Conservation (phyloP, 2,113 vertebrate genomes). For the Bothrops jararaca region DNA sequence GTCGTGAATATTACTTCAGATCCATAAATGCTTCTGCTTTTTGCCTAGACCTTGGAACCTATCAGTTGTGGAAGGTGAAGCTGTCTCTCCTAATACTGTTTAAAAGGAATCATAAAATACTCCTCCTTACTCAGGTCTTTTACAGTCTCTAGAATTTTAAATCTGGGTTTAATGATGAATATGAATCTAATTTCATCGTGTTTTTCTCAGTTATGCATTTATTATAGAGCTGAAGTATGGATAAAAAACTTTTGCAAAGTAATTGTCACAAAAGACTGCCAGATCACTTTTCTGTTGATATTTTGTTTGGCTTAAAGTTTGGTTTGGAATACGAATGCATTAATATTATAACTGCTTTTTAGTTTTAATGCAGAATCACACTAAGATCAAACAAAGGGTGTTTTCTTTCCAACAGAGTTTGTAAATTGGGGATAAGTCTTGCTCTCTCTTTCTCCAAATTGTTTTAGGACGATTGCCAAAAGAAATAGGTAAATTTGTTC, state of each 20-base stretch:
- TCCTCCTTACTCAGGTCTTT: background rate
- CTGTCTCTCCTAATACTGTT: background rate
- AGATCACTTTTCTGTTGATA: background rate
- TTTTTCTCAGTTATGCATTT: background rate
- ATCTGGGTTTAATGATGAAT: background rate
- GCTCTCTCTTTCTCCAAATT: background rate
- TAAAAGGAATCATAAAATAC: background rate
- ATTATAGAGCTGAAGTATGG: background rate
- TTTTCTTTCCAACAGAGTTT: conserved; percentile 4
- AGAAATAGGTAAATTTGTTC: background rate
- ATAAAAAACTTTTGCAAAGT: background rate
- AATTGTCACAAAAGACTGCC: background rate
- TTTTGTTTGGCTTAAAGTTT: background rate
- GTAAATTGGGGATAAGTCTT: background rate
- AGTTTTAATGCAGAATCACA: background rate
- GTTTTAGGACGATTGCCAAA: background rate
- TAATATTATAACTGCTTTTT: background rate
- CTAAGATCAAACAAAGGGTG: background rate
- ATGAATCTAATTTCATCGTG: background rate
- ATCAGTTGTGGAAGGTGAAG: background rate
- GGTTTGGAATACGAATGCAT: background rate
- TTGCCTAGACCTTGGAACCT: background rate
- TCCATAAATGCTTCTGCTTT: background rate
- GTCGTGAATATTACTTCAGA: background rate
- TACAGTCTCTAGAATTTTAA: background rate